Base-by-base conservation (phyloP, 1,140 invertebrate genomes). In the Elymnias hypermnestra region DNA sequence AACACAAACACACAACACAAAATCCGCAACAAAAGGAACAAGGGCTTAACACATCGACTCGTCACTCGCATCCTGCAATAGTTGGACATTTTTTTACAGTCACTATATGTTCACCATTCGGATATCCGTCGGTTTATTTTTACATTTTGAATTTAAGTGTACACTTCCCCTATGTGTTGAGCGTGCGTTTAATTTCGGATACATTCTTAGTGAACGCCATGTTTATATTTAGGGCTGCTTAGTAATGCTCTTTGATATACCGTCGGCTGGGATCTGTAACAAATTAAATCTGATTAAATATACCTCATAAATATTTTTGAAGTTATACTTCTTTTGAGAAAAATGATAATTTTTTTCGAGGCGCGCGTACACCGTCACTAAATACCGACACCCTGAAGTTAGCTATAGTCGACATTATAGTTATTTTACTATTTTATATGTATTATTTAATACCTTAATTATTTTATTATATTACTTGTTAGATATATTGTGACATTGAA, bases 21-120 rank as follows among this genome's bases (percentile, higher is more conserved):
- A 62, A 77, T 84, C 81, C 81, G 81, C 12, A 84, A 41, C 35
- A 84, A 51, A 6, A 84, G 35, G 13, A 84, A 84, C 49, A 84
- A 41, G 6, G 77, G 75, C 49, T 63, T 57, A 2, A 73, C 69
- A 50, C 70, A 69, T 38, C 72, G 71, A 72, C 73, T 75, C 4
- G 67, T 75, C 18, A 72, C 49, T 51, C 61, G 63, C 21, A 72
- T 37, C 55, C 68, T 61, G 48, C 63, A 74, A 57, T 52, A 65
- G 50, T 68, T 63, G 26, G 58, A 58, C 77, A 78, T 77, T 63
- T 65, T 64, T 26, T 31, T 21, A 21, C 6, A 3, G 19, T 21
- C 19, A 47, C 14, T 47, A 29, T 47, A 19, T 33, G 19, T 29
- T 42, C 2, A 13, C 25, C 35, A 47, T 39, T 8, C n/a, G 31